phyloP scores from a whole-genome alignment of 2,113 vertebrate species.

The Charadrius vociferus region DNA sequence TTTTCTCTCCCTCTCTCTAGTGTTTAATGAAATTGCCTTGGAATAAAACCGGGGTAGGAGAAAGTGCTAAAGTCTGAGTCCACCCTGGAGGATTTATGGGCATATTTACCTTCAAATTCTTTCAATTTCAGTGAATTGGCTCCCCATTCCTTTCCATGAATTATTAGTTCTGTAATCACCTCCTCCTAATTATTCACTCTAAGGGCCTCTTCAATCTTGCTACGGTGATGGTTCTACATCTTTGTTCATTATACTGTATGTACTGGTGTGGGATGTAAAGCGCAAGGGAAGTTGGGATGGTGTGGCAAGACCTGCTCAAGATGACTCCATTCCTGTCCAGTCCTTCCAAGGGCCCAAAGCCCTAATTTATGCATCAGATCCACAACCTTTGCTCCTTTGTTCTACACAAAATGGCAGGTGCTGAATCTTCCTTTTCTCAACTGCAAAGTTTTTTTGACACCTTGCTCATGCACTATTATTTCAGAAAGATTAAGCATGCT shows the following conservation, averaged over 20 bases:
- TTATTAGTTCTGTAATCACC: slow-evolving; percentile 71
- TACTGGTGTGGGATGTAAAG: slow-evolving; percentile 14
- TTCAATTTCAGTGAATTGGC: slow-evolving; percentile 56
- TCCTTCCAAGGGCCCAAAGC: slow-evolving; percentile 49
- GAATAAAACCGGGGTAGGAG: slow-evolving; percentile 61
- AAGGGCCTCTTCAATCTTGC: slow-evolving; percentile 59
- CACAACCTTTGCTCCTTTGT: slow-evolving; percentile 54
- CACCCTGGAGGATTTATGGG: slow-evolving; percentile 67
- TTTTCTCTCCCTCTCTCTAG: slow-evolving; percentile 28
- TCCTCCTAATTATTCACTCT: slow-evolving; percentile 75
- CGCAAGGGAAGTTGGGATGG: background rate
- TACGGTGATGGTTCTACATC: slow-evolving; percentile 19
- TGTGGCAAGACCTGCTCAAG: background rate
- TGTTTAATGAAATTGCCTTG: slow-evolving; percentile 76
- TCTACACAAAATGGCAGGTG: slow-evolving; percentile 28
- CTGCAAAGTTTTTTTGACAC: slow-evolving; percentile 25
- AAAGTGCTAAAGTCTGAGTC: slow-evolving; percentile 67
- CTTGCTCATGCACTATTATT: slow-evolving; percentile 69
- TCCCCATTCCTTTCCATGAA: slow-evolving; percentile 60
- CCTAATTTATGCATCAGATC: slow-evolving; percentile 73
- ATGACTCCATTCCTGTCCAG: background rate
- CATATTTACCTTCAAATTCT: slow-evolving; percentile 72
- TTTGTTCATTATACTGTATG: slow-evolving; percentile 62
- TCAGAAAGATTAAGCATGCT: slow-evolving; percentile 77
- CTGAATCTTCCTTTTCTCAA: slow-evolving; percentile 17